These are phyloP conservation scores for Agelaius phoeniceus DNA, from an alignment of 2,113 vertebrate species.

Conservation along the genomic window DNA sequence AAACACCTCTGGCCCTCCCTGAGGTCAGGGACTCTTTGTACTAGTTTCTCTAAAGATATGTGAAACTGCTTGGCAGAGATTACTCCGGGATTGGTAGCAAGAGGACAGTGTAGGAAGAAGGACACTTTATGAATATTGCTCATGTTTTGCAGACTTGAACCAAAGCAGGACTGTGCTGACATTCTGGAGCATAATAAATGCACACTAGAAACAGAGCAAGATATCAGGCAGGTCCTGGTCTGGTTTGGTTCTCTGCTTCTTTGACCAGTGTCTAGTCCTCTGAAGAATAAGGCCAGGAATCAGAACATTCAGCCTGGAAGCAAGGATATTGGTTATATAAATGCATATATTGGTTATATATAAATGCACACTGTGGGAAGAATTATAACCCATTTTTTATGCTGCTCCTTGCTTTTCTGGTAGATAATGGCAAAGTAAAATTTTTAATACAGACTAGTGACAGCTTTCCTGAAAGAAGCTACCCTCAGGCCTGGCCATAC, in stretches of 20 bases:
- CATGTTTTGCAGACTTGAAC: neutral
- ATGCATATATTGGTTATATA: no score
- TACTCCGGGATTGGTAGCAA: neutral
- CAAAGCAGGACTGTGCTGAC: neutral
- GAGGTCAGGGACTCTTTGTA: neutral
- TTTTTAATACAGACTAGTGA: neutral
- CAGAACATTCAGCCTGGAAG: neutral
- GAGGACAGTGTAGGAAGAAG: neutral
- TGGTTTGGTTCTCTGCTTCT: neutral
- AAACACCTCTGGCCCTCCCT: neutral
- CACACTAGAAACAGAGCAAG: neutral
- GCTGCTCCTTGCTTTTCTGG: neutral
- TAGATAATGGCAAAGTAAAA: neutral
- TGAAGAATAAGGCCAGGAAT: neutral
- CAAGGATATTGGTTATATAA: neutral
- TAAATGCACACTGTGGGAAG: neutral
- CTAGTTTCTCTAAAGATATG: neutral
- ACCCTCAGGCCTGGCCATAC: fast-evolving
- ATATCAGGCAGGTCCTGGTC: neutral
- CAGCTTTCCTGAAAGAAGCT: neutral
- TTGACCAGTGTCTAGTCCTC: neutral
- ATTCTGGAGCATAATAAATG: neutral
- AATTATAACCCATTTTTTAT: neutral
- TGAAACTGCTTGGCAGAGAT: neutral
- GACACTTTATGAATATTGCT: neutral